Percentiles rank a stretch among this genome's conserved stretches.
Conservation (phyloP, 2,888 invertebrate species). For the Ceraclea dissimilis region DNA sequence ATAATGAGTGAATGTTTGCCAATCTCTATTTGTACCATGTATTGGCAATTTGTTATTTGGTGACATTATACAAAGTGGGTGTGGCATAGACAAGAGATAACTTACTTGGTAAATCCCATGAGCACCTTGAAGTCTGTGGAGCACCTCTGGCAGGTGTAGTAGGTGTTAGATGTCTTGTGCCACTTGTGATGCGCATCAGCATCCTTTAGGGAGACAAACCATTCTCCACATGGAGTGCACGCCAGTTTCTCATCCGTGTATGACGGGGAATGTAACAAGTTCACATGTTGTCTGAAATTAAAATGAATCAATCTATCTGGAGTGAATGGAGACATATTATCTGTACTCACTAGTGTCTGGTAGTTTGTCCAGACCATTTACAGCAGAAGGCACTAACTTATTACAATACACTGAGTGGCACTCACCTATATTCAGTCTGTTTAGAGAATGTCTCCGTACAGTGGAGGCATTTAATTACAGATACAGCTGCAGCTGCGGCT, state of each 20-base stretch:
- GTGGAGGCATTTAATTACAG: constrained; percentile 10
- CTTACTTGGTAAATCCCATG: constrained; percentile 25
- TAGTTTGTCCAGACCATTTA: neutral
- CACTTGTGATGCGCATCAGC: constrained; percentile 39
- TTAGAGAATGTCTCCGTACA: constrained; percentile 17
- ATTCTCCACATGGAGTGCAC: constrained; percentile 45
- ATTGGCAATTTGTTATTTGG: too few relatives aligned
- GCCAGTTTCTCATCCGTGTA: constrained; percentile 30
- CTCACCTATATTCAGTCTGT: constrained; percentile 15
- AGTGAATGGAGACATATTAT: too few relatives aligned
- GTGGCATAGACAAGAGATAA: neutral
- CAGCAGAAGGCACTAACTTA: too few relatives aligned
- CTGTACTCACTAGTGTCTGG: too few relatives aligned
- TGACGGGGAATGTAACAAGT: constrained; percentile 9
- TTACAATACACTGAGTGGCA: too few relatives aligned
- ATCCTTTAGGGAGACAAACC: constrained; percentile 35
- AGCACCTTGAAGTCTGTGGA: constrained; percentile 31
- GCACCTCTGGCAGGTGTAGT: constrained; percentile 43
- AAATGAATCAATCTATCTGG: too few relatives aligned
- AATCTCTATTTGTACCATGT: too few relatives aligned
- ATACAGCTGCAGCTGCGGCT: neutral
- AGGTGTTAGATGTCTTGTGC: constrained; percentile 36
- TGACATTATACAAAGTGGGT: too few relatives aligned
- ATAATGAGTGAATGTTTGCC: too few relatives aligned
- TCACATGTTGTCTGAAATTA: constrained; percentile 17